Conservation (phyloP, 2,113 vertebrate genomes). For the Prietella phreatophila region DNA sequence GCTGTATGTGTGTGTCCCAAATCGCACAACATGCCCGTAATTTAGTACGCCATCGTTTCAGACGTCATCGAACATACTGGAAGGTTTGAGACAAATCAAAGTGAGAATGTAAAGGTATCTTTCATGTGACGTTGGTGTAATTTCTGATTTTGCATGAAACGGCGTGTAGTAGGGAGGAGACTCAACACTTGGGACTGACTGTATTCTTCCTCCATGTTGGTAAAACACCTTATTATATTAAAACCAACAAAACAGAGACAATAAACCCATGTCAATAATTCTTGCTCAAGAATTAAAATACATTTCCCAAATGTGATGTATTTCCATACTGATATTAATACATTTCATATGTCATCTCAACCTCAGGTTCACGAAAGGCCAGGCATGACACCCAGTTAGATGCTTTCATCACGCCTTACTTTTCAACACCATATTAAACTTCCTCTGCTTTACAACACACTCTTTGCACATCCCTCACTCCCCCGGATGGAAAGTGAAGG, state of each 20-base stretch:
- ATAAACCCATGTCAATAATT: not conserved
- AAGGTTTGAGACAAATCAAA: not conserved
- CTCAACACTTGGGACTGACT: not conserved
- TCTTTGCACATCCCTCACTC: not conserved
- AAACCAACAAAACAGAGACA: not conserved
- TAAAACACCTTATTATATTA: not conserved
- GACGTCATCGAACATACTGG: not conserved
- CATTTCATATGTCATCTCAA: not conserved
- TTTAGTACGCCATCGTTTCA: not conserved
- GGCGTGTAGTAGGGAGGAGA: not conserved
- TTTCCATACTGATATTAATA: not conserved
- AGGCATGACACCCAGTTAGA: conserved; percentile 21
- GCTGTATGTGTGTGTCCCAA: not conserved
- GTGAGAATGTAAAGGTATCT: not conserved
- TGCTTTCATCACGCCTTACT: conserved; percentile 29
- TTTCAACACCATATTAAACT: conserved; percentile 44
- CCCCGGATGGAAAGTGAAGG: conserved; percentile 27
- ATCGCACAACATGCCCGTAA: not conserved
- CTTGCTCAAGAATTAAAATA: not conserved
- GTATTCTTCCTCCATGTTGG: not conserved
- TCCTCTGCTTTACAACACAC: conserved; percentile 27
- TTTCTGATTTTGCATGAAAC: not conserved
- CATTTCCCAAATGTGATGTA: not conserved
- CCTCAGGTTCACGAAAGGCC: conserved; percentile 20
- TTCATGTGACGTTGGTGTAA: not conserved